A percentile compares a stretch with the other conserved stretches of the same genome.
Evolutionary conservation across 2,113 vertebrate genomes (phyloP).

Genomic region (Larimichthys polyactis): DNA sequence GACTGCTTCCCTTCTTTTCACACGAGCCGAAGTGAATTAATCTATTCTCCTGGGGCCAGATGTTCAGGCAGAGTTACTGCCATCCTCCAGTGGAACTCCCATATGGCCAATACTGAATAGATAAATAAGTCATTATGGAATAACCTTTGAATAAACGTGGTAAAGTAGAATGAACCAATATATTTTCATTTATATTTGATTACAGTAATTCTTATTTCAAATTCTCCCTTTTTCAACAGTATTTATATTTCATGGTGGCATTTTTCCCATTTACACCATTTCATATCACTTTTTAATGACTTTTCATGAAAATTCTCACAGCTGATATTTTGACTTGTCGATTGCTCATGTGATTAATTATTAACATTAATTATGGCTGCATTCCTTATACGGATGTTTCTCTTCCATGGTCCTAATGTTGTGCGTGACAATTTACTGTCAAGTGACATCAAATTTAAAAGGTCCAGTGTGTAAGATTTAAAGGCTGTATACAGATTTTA

Average conservation of each 20-base stretch:
- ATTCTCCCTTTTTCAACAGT: neutral
- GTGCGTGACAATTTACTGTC: too few relatives aligned
- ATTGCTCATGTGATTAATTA: neutral
- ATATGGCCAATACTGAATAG: constrained; percentile 34
- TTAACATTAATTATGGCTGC: neutral
- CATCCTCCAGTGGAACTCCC: constrained; percentile 16
- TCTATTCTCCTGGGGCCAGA: constrained; percentile 57
- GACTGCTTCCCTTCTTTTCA: constrained; percentile 48
- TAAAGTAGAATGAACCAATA: neutral
- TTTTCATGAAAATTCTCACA: neutral
- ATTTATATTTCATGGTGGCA: neutral
- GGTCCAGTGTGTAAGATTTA: too few relatives aligned
- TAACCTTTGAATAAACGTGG: constrained; percentile 11
- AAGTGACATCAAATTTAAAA: neutral
- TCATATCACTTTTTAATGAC: neutral
- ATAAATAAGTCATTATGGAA: constrained; percentile 43
- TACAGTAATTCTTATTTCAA: neutral
- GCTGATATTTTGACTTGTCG: neutral
- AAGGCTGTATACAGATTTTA: too few relatives aligned
- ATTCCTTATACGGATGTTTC: too few relatives aligned
- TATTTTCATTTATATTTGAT: constrained; percentile 15
- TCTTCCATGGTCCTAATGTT: too few relatives aligned
- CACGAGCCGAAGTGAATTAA: constrained; percentile 33
- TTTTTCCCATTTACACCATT: neutral
- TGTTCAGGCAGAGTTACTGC: constrained; percentile 55